Evolutionary conservation across 2,797 vertebrate genomes (phyloP).

Genomic region (Tokudaia tokunoshimensis): DNA sequence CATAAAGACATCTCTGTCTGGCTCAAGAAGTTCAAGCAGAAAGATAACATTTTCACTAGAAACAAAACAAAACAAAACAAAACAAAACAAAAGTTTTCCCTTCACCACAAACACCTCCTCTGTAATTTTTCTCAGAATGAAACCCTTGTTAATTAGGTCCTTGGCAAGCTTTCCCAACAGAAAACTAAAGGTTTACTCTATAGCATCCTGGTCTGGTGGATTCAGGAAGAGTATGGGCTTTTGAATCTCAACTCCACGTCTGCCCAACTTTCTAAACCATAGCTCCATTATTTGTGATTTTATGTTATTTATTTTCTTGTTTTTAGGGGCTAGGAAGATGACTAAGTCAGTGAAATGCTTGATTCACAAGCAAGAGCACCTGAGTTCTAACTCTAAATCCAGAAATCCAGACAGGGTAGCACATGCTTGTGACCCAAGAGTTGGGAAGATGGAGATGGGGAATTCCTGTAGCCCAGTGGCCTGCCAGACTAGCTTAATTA

Average conservation of each 20-base stretch:
- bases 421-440: background rate
- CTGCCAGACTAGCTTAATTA: background rate
- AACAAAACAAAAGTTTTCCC: background rate
- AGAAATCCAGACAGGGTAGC: background rate
- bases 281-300: background rate
- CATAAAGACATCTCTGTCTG: background rate
- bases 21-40: constrained; percentile 52
- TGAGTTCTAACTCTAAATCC: background rate
- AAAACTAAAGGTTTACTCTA: background rate
- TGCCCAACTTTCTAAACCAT: background rate
- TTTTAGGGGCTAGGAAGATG: background rate
- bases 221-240: background rate
- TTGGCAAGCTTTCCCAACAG: constrained; percentile 40
- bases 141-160: constrained; percentile 32
- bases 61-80: constrained; percentile 6
- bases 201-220: background rate
- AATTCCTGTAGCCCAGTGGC: too few species aligned
- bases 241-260: background rate
- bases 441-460: background rate
- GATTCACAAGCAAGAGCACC: background rate
- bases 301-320: background rate
- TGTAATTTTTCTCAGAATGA: constrained; percentile 64
- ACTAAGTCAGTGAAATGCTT: background rate
- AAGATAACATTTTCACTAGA: constrained; percentile 26
- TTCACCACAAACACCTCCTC: constrained; percentile 47